A percentile compares a stretch with the other conserved stretches of the same genome.
Evolutionary conservation across 2,888 invertebrate species (phyloP).

Genomic region (Euphydryas editha): DNA sequence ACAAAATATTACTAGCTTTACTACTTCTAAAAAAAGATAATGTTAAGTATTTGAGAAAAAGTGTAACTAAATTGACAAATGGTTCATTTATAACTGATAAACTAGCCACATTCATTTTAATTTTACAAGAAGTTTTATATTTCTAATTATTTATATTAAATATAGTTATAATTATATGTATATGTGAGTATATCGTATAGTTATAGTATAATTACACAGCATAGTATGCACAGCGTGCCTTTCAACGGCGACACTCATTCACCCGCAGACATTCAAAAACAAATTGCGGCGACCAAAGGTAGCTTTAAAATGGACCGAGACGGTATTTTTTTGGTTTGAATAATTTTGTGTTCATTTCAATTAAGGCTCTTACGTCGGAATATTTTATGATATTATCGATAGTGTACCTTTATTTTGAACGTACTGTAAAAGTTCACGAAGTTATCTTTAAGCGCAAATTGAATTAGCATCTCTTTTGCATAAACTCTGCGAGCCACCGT

Average conservation of each 20-base stretch:
- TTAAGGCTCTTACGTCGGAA: conserved; percentile 22
- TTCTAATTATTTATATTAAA: not conserved
- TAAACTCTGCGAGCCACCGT: conserved; percentile 62
- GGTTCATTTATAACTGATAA: too few species aligned
- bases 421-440: conserved; percentile 32
- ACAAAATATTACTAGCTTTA: too few species aligned
- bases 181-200: too few species aligned
- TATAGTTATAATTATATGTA: not conserved
- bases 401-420: conserved; percentile 23
- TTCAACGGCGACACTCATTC: conserved; percentile 61
- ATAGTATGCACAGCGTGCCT: conserved; percentile 63
- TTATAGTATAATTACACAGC: too few species aligned
- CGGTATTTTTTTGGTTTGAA: conserved; percentile 54
- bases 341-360: conserved; percentile 29
- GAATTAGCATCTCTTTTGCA: conserved; percentile 76
- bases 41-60: not conserved
- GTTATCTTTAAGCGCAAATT: conserved; percentile 65
- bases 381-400: conserved; percentile 20
- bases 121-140: not conserved
- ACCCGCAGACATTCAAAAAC: conserved; percentile 68
- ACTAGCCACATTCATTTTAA: not conserved
- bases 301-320: conserved; percentile 57
- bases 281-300: conserved; percentile 64
- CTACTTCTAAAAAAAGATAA: too few species aligned
- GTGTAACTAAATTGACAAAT: not conserved